These are phyloP conservation scores for Quadriops clusia DNA, from an alignment of 2,888 invertebrate species.

Conservation along the genomic window DNA sequence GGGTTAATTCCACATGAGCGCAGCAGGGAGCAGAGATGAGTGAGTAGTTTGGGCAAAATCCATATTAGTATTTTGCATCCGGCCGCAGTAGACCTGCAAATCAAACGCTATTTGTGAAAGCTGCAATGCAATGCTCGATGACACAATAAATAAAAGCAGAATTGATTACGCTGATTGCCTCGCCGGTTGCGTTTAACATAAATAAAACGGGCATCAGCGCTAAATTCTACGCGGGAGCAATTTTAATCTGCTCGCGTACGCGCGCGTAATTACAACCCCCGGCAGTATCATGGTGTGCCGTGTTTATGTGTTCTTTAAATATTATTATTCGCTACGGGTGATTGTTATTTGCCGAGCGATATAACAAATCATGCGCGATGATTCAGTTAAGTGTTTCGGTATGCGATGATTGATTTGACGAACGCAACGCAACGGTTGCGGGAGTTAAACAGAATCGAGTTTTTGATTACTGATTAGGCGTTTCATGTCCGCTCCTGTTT, in stretches of 20 bases:
- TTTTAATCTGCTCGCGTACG: constrained; percentile 29
- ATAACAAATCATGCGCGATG: constrained; percentile 27
- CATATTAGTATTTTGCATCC: too few relatives aligned
- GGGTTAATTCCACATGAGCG: too few relatives aligned
- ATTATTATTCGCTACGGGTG: constrained; percentile 30
- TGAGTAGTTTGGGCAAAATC: too few relatives aligned
- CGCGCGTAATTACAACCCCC: constrained; percentile 19
- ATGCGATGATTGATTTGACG: constrained; percentile 18
- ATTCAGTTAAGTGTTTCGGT: constrained; percentile 23
- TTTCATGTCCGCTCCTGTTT: constrained; percentile 18
- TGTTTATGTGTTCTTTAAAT: constrained; percentile 29
- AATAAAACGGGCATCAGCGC: constrained; percentile 29
- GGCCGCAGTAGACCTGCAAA: too few relatives aligned
- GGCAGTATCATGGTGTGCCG: constrained; percentile 17
- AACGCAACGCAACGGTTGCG: too few relatives aligned
- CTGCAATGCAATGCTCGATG: too few relatives aligned
- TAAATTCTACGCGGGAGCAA: constrained; percentile 32
- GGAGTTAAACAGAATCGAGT: too few relatives aligned
- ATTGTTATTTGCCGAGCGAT: constrained; percentile 28
- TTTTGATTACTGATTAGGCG: constrained; percentile 22
- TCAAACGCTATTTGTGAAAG: too few relatives aligned
- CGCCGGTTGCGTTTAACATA: constrained; percentile 34
- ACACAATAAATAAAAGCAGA: constrained; percentile 28
- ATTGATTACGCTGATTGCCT: constrained; percentile 38
- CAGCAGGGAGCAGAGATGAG: too few relatives aligned